Percentiles rank a stretch among this genome's conserved stretches.
These are phyloP conservation scores for Hippoglossus hippoglossus DNA, from an alignment of 2,797 vertebrate species.

Conservation along the genomic window DNA sequence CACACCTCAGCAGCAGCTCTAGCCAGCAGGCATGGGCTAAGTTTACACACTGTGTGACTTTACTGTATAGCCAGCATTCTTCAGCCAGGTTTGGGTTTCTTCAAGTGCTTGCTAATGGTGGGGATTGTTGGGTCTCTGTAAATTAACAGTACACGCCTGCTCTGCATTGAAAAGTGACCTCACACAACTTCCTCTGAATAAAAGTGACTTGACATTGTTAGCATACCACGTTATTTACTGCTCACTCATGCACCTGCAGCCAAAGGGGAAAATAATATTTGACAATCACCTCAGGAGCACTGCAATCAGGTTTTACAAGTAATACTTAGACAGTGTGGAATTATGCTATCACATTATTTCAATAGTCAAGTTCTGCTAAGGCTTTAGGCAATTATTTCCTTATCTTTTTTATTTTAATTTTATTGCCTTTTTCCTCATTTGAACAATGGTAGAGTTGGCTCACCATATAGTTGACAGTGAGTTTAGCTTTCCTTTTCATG, in stretches of 20 bases:
- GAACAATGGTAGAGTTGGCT: conserved; percentile 26
- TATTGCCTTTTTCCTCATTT: conserved; percentile 3
- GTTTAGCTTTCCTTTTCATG: conserved; percentile 63
- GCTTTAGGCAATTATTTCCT: neutral
- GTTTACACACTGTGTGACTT: neutral
- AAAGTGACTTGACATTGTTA: neutral
- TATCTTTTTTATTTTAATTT: neutral
- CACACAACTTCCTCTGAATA: neutral
- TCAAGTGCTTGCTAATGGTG: conserved; percentile 3
- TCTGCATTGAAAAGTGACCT: neutral
- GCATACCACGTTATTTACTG: neutral
- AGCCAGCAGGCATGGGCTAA: neutral
- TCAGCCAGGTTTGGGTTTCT: neutral
- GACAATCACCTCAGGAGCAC: neutral
- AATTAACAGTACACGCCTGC: too few species aligned
- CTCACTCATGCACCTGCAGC: neutral
- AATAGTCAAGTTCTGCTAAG: conserved; percentile 4
- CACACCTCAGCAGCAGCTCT: conserved; percentile 33
- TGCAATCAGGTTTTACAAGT: neutral
- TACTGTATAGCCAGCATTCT: neutral
- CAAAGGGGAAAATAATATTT: too few species aligned
- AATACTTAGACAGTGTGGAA: conserved; percentile 9
- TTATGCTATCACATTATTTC: neutral
- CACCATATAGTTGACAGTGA: conserved; percentile 29
- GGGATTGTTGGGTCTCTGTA: neutral